A percentile compares a stretch with the other conserved stretches of the same genome.
These are phyloP conservation scores for Dromius quadrimaculatus DNA, from an alignment of 2,888 invertebrate species.

Conservation along the genomic window DNA sequence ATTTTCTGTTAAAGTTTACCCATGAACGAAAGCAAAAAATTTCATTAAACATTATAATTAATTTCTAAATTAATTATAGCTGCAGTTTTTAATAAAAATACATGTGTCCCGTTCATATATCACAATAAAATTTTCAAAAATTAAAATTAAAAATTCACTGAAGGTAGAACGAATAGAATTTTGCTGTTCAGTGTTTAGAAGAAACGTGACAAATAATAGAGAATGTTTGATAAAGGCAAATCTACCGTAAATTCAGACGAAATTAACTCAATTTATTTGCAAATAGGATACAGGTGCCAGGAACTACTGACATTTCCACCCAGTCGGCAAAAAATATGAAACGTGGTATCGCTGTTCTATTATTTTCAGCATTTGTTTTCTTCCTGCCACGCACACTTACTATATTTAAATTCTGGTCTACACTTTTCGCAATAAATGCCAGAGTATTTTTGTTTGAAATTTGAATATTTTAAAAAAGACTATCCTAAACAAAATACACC, in stretches of 20 bases:
- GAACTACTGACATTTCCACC: conserved; percentile 37
- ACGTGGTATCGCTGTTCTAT: conserved; percentile 28
- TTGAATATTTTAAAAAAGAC: conserved; percentile 27
- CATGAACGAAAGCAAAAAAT: conserved; percentile 26
- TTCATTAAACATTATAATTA: conserved; percentile 42
- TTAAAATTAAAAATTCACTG: conserved; percentile 14
- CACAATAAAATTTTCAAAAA: conserved; percentile 15
- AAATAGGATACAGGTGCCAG: conserved; percentile 41
- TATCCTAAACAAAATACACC: too few species aligned
- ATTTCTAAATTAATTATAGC: conserved; percentile 32
- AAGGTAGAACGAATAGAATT: not conserved
- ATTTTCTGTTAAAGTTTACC: conserved; percentile 27
- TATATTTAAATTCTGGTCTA: conserved; percentile 25
- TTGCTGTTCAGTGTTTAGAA: conserved; percentile 31
- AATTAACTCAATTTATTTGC: conserved; percentile 49
- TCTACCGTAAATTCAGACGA: conserved; percentile 40
- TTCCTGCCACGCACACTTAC: conserved; percentile 31
- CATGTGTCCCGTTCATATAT: conserved; percentile 20
- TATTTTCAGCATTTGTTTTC: conserved; percentile 40
- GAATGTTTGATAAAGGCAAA: conserved; percentile 41
- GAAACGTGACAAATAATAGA: conserved; percentile 45
- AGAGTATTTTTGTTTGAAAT: conserved; percentile 1
- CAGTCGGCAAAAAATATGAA: conserved; percentile 35
- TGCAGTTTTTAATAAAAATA: conserved; percentile 38
- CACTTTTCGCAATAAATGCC: not conserved